Conservation (phyloP, 2,113 vertebrate species). For the Lynx canadensis region DNA sequence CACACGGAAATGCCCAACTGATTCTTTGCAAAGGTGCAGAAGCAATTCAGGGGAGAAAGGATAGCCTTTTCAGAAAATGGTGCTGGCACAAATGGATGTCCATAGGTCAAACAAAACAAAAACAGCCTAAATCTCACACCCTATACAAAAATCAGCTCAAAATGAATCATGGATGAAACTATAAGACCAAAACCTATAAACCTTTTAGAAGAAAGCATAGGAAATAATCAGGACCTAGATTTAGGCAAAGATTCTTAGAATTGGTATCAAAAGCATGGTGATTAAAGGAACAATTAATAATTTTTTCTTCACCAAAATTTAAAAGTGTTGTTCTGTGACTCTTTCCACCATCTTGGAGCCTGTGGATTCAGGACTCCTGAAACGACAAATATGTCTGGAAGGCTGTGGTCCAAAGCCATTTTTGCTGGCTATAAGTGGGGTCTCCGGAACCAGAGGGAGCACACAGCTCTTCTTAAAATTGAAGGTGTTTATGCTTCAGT, state of each 20-base stretch:
- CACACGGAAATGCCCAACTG: not conserved
- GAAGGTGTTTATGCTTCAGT: not conserved
- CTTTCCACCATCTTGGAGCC: not conserved
- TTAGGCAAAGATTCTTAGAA: not conserved
- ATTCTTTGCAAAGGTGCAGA: not conserved
- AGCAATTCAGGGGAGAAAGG: not conserved
- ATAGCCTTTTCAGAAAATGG: not conserved
- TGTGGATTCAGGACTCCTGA: not conserved
- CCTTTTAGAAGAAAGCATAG: not conserved
- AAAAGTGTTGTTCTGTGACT: not conserved
- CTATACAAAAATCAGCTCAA: not conserved
- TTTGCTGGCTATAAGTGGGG: not conserved
- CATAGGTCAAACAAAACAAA: not conserved
- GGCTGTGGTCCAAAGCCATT: not conserved
- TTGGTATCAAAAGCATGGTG: not conserved
- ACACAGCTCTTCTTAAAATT: not conserved
- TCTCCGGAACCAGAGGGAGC: not conserved
- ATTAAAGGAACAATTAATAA: not conserved
- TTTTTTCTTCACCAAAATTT: not conserved
- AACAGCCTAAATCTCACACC: not conserved
- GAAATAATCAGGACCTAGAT: not conserved
- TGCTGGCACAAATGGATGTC: not conserved
- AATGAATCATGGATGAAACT: not conserved
- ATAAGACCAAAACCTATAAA: not conserved
- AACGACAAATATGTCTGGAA: not conserved